These are phyloP conservation scores for Umimayanthus chanpuru DNA, from an alignment of 92 coral and sea anemone genomes.

Conservation along the genomic window DNA sequence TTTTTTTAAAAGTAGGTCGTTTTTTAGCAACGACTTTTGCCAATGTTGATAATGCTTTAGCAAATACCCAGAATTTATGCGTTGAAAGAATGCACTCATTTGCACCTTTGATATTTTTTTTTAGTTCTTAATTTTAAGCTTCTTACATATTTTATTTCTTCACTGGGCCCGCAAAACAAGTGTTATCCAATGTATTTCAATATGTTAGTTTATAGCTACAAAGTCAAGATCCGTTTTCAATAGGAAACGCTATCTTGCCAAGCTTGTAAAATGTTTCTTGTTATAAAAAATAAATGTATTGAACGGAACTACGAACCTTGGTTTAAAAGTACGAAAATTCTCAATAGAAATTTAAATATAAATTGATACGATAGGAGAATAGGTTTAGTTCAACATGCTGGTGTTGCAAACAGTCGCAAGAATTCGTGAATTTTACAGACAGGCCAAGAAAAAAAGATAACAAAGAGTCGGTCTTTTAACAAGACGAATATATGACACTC, in stretches of 20 bases:
- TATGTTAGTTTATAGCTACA: neutral
- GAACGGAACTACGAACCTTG: neutral
- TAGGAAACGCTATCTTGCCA: neutral
- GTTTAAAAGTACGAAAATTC: neutral
- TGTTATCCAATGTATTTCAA: neutral
- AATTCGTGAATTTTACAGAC: no score
- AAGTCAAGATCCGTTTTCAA: neutral
- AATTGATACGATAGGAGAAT: neutral
- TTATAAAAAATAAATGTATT: no score
- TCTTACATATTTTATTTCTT: neutral
- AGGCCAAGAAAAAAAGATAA: no score
- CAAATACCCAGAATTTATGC: no score
- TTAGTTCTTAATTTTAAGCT: no score
- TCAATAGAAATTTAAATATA: neutral
- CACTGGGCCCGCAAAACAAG: neutral
- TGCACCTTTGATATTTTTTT: neutral
- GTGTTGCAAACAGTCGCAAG: neutral
- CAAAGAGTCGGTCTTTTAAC: no score
- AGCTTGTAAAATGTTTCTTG: no score
- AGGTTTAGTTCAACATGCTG: neutral
- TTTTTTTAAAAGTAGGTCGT: no score
- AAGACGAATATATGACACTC: neutral
- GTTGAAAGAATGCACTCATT: neutral
- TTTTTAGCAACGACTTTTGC: neutral
- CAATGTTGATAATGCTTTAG: no score